A percentile compares a stretch with the other conserved stretches of the same genome.
Evolutionary conservation across 1,140 invertebrate species (phyloP).

Genomic region (Phymorhynchus buccinoides): DNA sequence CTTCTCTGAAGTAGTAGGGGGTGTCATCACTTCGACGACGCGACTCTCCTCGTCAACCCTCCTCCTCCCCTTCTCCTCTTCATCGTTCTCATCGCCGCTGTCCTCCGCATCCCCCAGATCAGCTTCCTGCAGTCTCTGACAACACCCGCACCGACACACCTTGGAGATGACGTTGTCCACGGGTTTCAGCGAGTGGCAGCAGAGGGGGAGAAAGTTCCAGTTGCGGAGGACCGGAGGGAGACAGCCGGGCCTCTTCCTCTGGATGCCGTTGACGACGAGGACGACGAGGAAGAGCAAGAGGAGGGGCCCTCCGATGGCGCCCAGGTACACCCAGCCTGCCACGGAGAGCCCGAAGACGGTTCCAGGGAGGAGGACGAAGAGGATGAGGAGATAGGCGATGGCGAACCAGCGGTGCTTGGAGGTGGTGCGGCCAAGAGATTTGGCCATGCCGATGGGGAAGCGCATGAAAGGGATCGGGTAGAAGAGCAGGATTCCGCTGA

Average conservation of each 20-base stretch:
- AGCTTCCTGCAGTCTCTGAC: slow-evolving; percentile 32
- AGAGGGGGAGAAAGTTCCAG: slow-evolving; percentile 64
- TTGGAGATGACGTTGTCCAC: slow-evolving; percentile 50
- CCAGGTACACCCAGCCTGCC: slow-evolving; percentile 58
- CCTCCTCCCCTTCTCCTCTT: slow-evolving; percentile 65
- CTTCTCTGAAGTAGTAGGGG: not conserved
- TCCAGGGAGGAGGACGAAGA: slow-evolving; percentile 76
- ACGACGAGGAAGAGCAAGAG: slow-evolving; percentile 54
- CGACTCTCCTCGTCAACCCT: not conserved
- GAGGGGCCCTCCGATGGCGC: slow-evolving; percentile 55
- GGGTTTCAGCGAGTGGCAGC: slow-evolving; percentile 57
- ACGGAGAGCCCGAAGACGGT: slow-evolving; percentile 73
- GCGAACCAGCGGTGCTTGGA: slow-evolving; percentile 78
- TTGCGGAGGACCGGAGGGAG: slow-evolving; percentile 59
- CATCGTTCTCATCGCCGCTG: slow-evolving; percentile 8
- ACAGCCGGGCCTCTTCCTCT: slow-evolving; percentile 51
- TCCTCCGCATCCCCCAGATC: slow-evolving; percentile 56
- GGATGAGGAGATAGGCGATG: slow-evolving; percentile 76
- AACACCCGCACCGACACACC: slow-evolving; percentile 46
- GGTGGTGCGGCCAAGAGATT: slow-evolving; percentile 75
- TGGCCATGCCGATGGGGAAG: slow-evolving; percentile 76
- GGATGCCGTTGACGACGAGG: slow-evolving; percentile 61
- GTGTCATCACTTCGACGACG: not conserved
- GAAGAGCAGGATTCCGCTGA: slow-evolving; percentile 76
- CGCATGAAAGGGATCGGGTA: slow-evolving; percentile 78